phyloP scores from a whole-genome alignment of 2,888 invertebrate species.

The Diploptera punctata region DNA sequence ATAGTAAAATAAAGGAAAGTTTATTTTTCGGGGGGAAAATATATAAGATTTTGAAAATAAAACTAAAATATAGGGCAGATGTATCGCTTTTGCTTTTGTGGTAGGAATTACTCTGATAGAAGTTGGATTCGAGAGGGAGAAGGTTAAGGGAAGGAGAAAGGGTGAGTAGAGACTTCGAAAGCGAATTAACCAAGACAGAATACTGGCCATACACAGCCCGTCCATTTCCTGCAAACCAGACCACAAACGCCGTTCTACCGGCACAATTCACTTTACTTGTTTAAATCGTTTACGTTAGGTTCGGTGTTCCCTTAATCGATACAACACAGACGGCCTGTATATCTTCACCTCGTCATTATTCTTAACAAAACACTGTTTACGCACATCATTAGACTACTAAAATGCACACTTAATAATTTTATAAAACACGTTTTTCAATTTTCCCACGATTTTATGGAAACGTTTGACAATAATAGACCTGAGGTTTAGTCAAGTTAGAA shows the following conservation, averaged over 20 bases:
- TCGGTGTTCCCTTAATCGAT: slow-evolving; percentile 18
- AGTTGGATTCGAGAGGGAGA: not conserved
- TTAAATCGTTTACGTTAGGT: slow-evolving; percentile 25
- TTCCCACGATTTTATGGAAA: too few species aligned
- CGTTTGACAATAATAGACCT: too few species aligned
- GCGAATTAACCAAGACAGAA: slow-evolving; percentile 27
- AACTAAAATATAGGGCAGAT: too few species aligned
- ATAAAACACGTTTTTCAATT: too few species aligned
- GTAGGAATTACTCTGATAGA: not conserved
- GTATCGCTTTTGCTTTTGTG: not conserved
- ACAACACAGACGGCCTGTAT: slow-evolving; percentile 6
- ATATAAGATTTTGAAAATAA: too few species aligned
- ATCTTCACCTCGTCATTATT: too few species aligned
- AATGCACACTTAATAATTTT: too few species aligned
- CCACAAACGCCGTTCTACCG: slow-evolving; percentile 12
- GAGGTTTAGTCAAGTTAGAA: too few species aligned
- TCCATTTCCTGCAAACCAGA: slow-evolving; percentile 25
- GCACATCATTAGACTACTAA: too few species aligned
- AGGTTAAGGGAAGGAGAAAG: slow-evolving; percentile 1
- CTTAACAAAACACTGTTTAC: too few species aligned
- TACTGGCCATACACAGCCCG: slow-evolving; percentile 3
- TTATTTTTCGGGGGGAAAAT: too few species aligned
- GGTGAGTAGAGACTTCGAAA: slow-evolving; percentile 22
- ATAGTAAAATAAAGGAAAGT: too few species aligned
- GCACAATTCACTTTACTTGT: slow-evolving; percentile 21